Conservation (phyloP, 2,113 vertebrate species). For the Cololabis saira region DNA sequence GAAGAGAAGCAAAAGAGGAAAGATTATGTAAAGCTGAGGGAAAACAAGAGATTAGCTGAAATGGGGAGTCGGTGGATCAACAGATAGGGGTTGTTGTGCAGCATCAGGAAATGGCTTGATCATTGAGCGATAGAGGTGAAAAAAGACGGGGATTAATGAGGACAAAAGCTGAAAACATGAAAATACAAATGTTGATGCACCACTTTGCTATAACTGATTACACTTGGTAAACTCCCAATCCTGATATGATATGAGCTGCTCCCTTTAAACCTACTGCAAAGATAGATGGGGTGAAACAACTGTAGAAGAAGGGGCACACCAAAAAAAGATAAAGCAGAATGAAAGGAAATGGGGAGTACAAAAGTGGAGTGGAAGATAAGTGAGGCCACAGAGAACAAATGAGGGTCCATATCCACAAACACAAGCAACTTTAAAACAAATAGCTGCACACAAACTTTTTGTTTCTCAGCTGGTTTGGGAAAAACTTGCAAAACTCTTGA, state of each 20-base stretch:
- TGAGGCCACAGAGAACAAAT: constrained; percentile 54
- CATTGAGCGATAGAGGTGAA: constrained; percentile 24
- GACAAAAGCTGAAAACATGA: constrained; percentile 30
- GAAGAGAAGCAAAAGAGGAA: constrained; percentile 3
- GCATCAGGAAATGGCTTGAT: constrained; percentile 38
- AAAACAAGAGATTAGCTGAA: constrained; percentile 3
- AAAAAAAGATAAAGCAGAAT: constrained; percentile 43
- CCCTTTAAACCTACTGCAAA: constrained; percentile 47
- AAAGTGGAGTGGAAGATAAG: constrained; percentile 51
- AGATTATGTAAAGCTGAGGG: constrained; percentile 5
- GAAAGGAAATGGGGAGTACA: constrained; percentile 51
- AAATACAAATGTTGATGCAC: constrained; percentile 19
- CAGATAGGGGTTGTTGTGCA: constrained; percentile 8
- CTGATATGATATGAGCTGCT: constrained; percentile 63
- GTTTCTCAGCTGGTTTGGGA: constrained; percentile 58
- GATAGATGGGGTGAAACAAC: constrained; percentile 54
- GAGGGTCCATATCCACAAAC: constrained; percentile 31
- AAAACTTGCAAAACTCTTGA: constrained; percentile 59
- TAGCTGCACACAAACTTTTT: constrained; percentile 58
- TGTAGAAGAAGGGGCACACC: constrained; percentile 47
- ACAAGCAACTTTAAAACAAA: constrained; percentile 66
- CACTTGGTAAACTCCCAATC: constrained; percentile 43
- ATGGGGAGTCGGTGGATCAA: constrained; percentile 24
- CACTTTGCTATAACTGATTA: constrained; percentile 41
- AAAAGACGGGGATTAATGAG: constrained; percentile 37